Percentiles rank a stretch among this genome's conserved stretches.
phyloP scores from a whole-genome alignment of 2,888 invertebrate genomes.

The Ophioninae sp. region DNA sequence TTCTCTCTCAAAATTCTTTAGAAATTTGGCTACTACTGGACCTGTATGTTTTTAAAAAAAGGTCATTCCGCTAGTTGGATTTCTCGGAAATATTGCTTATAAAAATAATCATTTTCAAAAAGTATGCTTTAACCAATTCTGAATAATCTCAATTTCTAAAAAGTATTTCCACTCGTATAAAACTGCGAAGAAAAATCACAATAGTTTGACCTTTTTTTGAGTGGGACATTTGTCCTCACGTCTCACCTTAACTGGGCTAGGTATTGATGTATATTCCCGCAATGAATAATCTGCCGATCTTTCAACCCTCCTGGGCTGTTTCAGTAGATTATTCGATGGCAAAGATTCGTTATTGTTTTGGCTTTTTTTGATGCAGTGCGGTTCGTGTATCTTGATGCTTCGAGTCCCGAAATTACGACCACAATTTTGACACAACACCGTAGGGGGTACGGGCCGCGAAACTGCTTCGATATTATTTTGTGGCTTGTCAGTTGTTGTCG shows the following conservation, averaged over 20 bases:
- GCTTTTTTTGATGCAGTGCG: slow-evolving; percentile 86
- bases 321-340: slow-evolving; percentile 81
- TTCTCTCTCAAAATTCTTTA: too few relatives aligned
- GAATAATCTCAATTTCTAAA: too few relatives aligned
- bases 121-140: too few relatives aligned
- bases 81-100: too few relatives aligned
- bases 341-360: slow-evolving; percentile 83
- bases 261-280: slow-evolving; percentile 19
- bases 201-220: too few relatives aligned
- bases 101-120: too few relatives aligned
- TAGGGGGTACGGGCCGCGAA: slow-evolving; percentile 48
- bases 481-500: slow-evolving; percentile 31
- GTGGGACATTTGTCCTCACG: slow-evolving; percentile 14
- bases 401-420: slow-evolving; percentile 85
- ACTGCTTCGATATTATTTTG: slow-evolving; percentile 32
- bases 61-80: neutral
- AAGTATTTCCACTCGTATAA: too few relatives aligned
- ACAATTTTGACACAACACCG: slow-evolving; percentile 85
- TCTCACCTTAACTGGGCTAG: slow-evolving; percentile 68
- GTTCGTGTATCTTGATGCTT: slow-evolving; percentile 86
- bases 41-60: too few relatives aligned
- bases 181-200: neutral
- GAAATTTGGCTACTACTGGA: too few relatives aligned
- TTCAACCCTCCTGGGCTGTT: slow-evolving; percentile 81
- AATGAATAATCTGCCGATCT: slow-evolving; percentile 41